These are phyloP conservation scores for Serilophus lunatus DNA, from an alignment of 2,113 vertebrate species.

Conservation along the genomic window DNA sequence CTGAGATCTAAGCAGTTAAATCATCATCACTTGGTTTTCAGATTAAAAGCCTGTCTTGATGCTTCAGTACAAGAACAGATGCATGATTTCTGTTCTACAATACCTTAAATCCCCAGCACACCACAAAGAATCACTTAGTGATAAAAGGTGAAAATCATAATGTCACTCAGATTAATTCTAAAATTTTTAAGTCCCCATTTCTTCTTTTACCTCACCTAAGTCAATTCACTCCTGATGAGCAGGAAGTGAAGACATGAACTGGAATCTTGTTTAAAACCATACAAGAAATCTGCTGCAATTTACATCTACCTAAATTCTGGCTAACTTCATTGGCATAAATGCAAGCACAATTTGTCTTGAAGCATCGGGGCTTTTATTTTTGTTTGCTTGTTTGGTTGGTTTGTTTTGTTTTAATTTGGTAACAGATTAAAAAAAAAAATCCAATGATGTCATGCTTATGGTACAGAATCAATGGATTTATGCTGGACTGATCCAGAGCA, in stretches of 20 bases:
- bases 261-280: background rate
- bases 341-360: background rate
- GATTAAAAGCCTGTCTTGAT: background rate
- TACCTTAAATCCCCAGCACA: background rate
- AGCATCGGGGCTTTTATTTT: background rate
- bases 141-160: background rate
- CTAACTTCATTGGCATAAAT: background rate
- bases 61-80: background rate
- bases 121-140: background rate
- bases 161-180: background rate
- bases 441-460: background rate
- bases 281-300: background rate
- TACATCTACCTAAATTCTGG: background rate
- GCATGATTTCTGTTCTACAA: background rate
- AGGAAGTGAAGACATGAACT: background rate
- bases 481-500: background rate
- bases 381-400: background rate
- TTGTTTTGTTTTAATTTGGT: background rate
- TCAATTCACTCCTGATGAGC: fast-evolving
- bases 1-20: background rate
- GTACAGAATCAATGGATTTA: background rate
- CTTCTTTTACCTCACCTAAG: background rate
- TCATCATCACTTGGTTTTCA: background rate
- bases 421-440: background rate
- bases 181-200: background rate